Evolutionary conservation across 2,888 invertebrate species (phyloP).

Genomic region (Parthenolecanium corni): DNA sequence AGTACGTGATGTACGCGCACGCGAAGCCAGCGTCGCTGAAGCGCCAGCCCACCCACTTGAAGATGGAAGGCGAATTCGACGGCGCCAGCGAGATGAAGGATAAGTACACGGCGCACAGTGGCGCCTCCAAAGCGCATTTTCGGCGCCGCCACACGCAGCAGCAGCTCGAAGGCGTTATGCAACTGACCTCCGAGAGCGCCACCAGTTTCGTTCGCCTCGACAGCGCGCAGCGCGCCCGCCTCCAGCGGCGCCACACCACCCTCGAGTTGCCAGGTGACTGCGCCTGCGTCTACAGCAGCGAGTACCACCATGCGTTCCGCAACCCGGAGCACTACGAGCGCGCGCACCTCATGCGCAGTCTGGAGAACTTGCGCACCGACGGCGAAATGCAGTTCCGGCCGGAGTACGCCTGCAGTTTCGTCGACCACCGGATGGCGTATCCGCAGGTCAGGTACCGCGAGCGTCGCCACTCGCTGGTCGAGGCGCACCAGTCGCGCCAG

Average conservation of each 20-base stretch:
- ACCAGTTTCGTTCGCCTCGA: conserved; percentile 4
- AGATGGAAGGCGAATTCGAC: conserved; percentile 11
- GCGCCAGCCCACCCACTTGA: conserved; percentile 1
- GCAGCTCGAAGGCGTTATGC: conserved; percentile 7
- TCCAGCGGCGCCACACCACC: conserved; percentile 7
- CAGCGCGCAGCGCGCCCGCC: background rate
- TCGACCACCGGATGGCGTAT: background rate
- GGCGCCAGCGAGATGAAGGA: conserved; percentile 14
- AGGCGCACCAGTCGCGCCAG: background rate
- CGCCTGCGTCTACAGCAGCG: background rate
- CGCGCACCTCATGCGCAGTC: conserved; percentile 2
- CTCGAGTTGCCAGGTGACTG: conserved; percentile 7
- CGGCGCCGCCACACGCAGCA: conserved; percentile 7
- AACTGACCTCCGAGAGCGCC: conserved; percentile 2
- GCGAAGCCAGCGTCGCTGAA: conserved; percentile 1
- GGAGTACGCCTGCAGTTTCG: background rate
- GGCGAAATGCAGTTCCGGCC: conserved; percentile 18
- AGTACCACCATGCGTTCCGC: conserved; percentile 3
- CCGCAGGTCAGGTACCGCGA: conserved; percentile 4
- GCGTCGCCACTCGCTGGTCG: background rate
- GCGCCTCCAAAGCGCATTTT: background rate
- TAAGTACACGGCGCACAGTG: background rate
- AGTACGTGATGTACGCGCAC: conserved; percentile 8
- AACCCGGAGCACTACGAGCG: conserved; percentile 3
- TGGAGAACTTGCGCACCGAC: conserved; percentile 17